These are phyloP conservation scores for Australoheros facetus DNA, from an alignment of 2,797 vertebrate species.

Conservation along the genomic window DNA sequence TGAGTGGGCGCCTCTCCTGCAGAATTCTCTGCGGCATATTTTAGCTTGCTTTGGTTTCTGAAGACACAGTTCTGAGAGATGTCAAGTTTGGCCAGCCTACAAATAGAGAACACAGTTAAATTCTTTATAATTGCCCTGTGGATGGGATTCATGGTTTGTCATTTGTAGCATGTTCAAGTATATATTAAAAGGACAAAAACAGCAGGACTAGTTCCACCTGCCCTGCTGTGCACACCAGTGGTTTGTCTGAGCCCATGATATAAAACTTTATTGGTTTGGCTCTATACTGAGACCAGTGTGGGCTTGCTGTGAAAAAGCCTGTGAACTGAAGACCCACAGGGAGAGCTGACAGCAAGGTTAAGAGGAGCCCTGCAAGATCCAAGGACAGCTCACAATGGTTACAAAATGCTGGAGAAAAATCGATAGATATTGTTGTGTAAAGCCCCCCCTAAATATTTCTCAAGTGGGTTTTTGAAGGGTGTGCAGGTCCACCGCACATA, in stretches of 20 bases:
- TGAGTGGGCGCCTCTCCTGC: neutral
- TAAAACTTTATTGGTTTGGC: slow-evolving; percentile 45
- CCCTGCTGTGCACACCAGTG: slow-evolving; percentile 26
- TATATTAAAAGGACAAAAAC: slow-evolving; percentile 21
- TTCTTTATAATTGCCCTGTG: too few species aligned
- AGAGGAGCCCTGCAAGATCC: slow-evolving; percentile 10
- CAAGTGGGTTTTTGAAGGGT: neutral
- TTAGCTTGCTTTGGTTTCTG: too few species aligned
- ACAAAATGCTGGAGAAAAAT: neutral
- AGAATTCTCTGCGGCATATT: too few species aligned
- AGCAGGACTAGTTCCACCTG: neutral
- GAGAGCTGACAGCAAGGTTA: slow-evolving; percentile 35
- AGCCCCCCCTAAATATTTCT: neutral
- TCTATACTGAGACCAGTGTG: slow-evolving; percentile 26
- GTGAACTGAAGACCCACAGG: slow-evolving; percentile 25
- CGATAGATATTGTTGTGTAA: neutral
- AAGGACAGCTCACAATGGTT: slow-evolving; percentile 17
- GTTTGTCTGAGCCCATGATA: slow-evolving; percentile 30
- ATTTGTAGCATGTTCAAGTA: slow-evolving; percentile 9
- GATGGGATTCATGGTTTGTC: neutral
- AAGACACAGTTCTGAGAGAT: too few species aligned
- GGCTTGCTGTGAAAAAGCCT: slow-evolving; percentile 42
- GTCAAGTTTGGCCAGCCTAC: too few species aligned
- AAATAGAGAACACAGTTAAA: too few species aligned
- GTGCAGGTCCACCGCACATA: neutral